Evolutionary conservation across 2,888 invertebrate species (phyloP), one percentile per base, ranked within the genome.

Genomic region (Buathra laborator): DNA sequence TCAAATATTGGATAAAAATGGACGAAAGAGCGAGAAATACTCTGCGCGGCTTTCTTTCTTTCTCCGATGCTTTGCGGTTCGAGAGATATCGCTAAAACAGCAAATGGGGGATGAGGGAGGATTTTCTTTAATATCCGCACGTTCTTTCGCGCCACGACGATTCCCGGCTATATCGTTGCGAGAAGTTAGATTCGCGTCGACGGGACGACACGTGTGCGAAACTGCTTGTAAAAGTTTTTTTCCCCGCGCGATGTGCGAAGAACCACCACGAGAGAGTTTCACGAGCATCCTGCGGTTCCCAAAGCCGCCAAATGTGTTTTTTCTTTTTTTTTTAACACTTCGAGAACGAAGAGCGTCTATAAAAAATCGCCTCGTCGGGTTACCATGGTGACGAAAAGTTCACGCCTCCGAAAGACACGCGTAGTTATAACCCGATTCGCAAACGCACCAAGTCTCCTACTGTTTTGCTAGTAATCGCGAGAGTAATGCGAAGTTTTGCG

Each of bases 1-100:
- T 92, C 91, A 89, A 92, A 92, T 93, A 93, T 93, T 89, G 92
- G 90, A 77, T 29, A 68, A 71, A 81, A 71, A 81, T 71, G 62
- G 75, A 10, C n/a, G 79, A 67, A 44, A 81, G 66, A 53, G 24
- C 24, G 56, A 64, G 72, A 56, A 53, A 83, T 87, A 88, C 79
- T 72, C 87, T 29, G 19, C 59, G 19, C 64, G 24, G 3, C 19
- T 7, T 46, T 16, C 59, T 48, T 68, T 46, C 24, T 64, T 53
- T 29, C 68, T 80, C 46, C 84, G 43, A 66, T 68, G 74, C 81
- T 74, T 81, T 85, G 80, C 86, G 86, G 87, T 86, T 85, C 83
- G 80, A 71, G 86, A 87, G 84, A 84, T 84, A 62, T 29, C 29
- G 32, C 62, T 32, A 48, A 48, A 12, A 4, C 3, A n/a, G 14